phyloP scores from a whole-genome alignment of 1,140 invertebrate genomes.

The silkworm (Bombyx mori) region ASM3026992v2 NC_085111.1:8449501-8450000 shows the following conservation, averaged over 20 bases:
- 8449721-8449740: constrained; percentile 54
- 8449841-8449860: constrained; percentile 40
- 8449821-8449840: constrained; percentile 49
- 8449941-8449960: constrained; percentile 29
- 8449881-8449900: constrained; percentile 34
- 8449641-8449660: constrained; percentile 46
- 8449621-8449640: constrained; percentile 35
- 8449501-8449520: constrained; percentile 22
- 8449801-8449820: constrained; percentile 43
- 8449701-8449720: constrained; percentile 47
- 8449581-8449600: constrained; percentile 34
- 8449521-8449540: constrained; percentile 20
- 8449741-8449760: constrained; percentile 44
- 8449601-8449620: constrained; percentile 51
- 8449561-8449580: constrained; percentile 39
- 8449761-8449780: constrained; percentile 33
- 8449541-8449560: constrained; percentile 36
- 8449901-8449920: constrained; percentile 12
- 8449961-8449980: constrained; percentile 49
- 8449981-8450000: constrained; percentile 44
- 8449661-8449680: constrained; percentile 42
- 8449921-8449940: constrained; percentile 30
- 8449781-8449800: constrained; percentile 35
- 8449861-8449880: constrained; percentile 44
- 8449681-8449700: constrained; percentile 36